Conservation (phyloP, 1,140 invertebrate genomes). For the Orussus abietinus region DNA sequence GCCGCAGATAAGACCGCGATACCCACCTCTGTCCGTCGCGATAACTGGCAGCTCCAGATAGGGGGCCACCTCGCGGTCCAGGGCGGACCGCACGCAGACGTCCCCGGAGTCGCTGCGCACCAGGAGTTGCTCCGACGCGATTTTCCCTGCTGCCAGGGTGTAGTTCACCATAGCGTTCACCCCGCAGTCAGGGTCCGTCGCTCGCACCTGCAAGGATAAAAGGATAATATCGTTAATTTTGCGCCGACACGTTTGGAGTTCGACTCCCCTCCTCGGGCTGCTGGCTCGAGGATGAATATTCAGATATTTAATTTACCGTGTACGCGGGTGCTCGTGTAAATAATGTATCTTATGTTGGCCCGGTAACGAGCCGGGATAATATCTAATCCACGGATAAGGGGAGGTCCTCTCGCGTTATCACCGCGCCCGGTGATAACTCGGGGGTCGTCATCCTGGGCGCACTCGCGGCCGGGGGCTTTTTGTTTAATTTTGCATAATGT, state of each 20-base stretch:
- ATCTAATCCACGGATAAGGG: constrained; percentile 3
- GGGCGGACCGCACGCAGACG: constrained; percentile 75
- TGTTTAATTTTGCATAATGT: constrained; percentile 32
- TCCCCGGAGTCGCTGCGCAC: constrained; percentile 81
- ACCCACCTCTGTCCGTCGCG: constrained; percentile 89
- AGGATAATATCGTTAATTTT: too few species aligned
- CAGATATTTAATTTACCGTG: too few species aligned
- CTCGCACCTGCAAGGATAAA: constrained; percentile 81
- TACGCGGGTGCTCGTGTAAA: not conserved
- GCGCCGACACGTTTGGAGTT: too few species aligned
- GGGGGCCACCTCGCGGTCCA: constrained; percentile 83
- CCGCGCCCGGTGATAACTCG: not conserved
- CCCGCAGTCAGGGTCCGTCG: constrained; percentile 90
- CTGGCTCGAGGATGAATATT: too few species aligned
- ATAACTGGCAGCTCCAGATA: constrained; percentile 90
- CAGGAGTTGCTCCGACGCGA: constrained; percentile 68
- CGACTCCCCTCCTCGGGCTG: too few species aligned
- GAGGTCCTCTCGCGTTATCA: not conserved
- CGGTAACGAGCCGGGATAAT: too few species aligned
- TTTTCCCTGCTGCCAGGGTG: constrained; percentile 71
- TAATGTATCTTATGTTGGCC: too few species aligned
- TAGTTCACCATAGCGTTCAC: constrained; percentile 94
- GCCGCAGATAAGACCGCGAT: too few species aligned
- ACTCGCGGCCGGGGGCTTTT: not conserved
- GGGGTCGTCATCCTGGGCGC: not conserved